Base-by-base conservation (phyloP, 1,140 invertebrate species). In the Hydropsyche tenuis region DNA sequence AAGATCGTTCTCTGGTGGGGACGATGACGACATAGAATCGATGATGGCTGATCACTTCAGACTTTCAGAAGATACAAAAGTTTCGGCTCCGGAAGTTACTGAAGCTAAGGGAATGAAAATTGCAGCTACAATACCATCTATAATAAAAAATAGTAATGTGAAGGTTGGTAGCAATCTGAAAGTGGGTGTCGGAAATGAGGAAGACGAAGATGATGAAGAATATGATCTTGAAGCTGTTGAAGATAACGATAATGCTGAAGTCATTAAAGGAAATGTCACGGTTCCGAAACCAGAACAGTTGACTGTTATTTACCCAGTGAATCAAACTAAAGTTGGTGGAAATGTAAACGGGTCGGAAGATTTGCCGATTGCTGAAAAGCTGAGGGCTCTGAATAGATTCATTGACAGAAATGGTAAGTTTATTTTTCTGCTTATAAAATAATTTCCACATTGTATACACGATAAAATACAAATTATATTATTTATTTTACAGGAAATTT, bases 1-100 rank as follows among this genome's bases (percentile, higher is more conserved):
- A 83, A 77, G 84, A 79, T 79, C 82, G 14, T 81, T 85, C 78
- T 79, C 65, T 22, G 23, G 78, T 79, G 78, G 66, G 30, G 22
- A 51, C 5, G 71, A 73, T 5, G 72, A 63, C 12, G 20, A 69
- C 14, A 14, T 6, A 11, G 60, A 66, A 53, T n/a, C 60, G n/a
- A 66, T 80, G 37, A 77, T 79, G 30, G 78, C 79, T 12, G 66
- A 76, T 48, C 70, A 71, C 20, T 76, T 74, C 53, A 73, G 7
- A 43, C 5, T 37, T 1, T 23, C 53, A 4, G n/a, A 20, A 9
- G 1, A 37, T 7, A 22, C 14, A 27, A n/a, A 27, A 9, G 12
- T 25, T 46, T 30, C 25, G 20, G 1, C 20, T 1, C 12, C 20
- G 7, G 22, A 23, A 46, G 1, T 12, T 42, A 25, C 53, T 12